A percentile compares a stretch with the other conserved stretches of the same genome.
These are phyloP conservation scores for Acyrthosiphon pisum DNA, from an alignment of 1,140 invertebrate species.

Conservation along the genomic window DNA sequence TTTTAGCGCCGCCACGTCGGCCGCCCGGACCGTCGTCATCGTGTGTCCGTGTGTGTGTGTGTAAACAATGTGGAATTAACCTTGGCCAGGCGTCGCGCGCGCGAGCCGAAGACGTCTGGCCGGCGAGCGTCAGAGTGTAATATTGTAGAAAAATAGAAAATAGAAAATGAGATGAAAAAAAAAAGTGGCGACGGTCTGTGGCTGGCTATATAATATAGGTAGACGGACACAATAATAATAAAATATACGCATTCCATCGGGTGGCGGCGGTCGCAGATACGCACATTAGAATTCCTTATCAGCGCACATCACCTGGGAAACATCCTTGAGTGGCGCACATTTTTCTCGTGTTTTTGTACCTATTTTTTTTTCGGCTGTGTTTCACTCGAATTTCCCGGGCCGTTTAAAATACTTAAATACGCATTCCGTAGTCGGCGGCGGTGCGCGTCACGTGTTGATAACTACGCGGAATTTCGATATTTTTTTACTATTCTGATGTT, in stretches of 20 bases:
- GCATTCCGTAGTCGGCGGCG: neutral
- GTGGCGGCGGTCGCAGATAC: slow-evolving; percentile 35
- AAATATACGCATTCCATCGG: slow-evolving; percentile 26
- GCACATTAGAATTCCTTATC: slow-evolving; percentile 55
- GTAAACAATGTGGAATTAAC: slow-evolving; percentile 56
- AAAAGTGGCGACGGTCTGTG: neutral
- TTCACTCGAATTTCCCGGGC: neutral
- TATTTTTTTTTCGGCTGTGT: neutral
- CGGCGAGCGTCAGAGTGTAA: neutral
- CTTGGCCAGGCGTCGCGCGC: slow-evolving; percentile 47
- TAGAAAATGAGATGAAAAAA: neutral
- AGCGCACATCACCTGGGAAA: slow-evolving; percentile 31
- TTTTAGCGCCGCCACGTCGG: slow-evolving; percentile 43
- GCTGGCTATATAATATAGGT: neutral
- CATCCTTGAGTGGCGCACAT: slow-evolving; percentile 48
- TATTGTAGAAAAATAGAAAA: neutral
- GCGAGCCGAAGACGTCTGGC: neutral
- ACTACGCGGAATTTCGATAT: slow-evolving; percentile 38
- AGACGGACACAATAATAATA: neutral
- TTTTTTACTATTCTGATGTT: neutral
- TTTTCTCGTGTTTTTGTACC: slow-evolving; percentile 26
- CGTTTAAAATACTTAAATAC: slow-evolving; percentile 14
- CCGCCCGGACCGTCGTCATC: neutral
- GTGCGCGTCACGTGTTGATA: slow-evolving; percentile 53
- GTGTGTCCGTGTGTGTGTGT: neutral